Evolutionary conservation across 2,888 invertebrate genomes (phyloP).

Genomic region (Corythucha ciliata): DNA sequence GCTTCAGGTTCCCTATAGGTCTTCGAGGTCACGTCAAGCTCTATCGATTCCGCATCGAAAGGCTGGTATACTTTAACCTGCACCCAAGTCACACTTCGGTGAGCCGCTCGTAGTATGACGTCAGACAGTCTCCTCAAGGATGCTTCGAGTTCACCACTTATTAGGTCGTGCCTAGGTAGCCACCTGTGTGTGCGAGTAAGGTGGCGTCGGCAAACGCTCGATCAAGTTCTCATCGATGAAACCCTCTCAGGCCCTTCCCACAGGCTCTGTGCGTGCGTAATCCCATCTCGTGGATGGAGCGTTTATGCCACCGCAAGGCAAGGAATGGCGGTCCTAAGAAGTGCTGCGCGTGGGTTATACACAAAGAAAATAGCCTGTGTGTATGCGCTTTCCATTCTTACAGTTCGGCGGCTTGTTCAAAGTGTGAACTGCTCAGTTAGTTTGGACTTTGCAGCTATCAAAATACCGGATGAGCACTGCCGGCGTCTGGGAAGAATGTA

Average conservation of each 20-base stretch:
- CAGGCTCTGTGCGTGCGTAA: not conserved
- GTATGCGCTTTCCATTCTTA: not conserved
- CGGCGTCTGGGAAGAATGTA: conserved; percentile 4
- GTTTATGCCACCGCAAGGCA: not conserved
- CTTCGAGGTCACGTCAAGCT: not conserved
- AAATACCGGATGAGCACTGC: conserved; percentile 6
- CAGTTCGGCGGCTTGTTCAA: conserved; percentile 2
- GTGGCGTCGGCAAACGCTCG: not conserved
- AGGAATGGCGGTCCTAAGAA: not conserved
- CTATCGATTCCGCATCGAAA: conserved; percentile 5
- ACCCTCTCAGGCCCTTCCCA: conserved; percentile 1
- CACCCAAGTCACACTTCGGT: conserved; percentile 5
- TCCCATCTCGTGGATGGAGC: conserved; percentile 1
- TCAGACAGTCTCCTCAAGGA: not conserved
- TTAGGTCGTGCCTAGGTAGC: not conserved
- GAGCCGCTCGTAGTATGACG: conserved; percentile 9
- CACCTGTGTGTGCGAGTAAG: too few relatives aligned
- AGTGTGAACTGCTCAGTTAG: conserved; percentile 6
- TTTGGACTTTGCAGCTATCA: conserved; percentile 8
- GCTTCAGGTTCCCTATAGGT: conserved; percentile 5
- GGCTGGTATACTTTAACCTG: conserved; percentile 10
- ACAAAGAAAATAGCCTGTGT: not conserved
- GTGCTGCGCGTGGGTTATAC: conserved; percentile 1
- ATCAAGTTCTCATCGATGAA: conserved; percentile 5
- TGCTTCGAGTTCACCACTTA: not conserved